Conservation (phyloP, 2,797 vertebrate species). For the Paratrypauchen microcephalus region DNA sequence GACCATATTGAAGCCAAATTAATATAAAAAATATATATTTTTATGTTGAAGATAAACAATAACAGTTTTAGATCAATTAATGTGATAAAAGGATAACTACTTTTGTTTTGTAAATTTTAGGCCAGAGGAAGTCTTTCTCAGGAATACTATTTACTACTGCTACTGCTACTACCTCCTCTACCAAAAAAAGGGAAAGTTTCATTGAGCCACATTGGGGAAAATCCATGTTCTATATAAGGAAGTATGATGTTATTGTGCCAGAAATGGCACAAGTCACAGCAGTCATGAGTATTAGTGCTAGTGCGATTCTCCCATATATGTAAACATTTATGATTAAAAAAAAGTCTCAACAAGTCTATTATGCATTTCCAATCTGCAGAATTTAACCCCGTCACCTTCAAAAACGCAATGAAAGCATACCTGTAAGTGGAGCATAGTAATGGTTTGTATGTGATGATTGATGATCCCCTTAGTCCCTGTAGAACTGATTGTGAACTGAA, state of each 20-base stretch:
- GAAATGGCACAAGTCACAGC: neutral
- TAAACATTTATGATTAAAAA: neutral
- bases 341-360: conserved; percentile 33
- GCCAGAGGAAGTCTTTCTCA: neutral
- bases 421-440: conserved; percentile 68
- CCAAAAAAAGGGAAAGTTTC: neutral
- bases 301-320: neutral
- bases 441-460: conserved; percentile 51
- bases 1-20: neutral
- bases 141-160: neutral
- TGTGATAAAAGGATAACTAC: neutral
- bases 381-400: conserved; percentile 65
- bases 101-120: neutral
- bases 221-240: neutral
- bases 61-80: neutral
- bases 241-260: neutral
- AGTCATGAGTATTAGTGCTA: neutral
- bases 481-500: conserved; percentile 20
- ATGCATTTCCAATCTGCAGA: conserved; percentile 72
- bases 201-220: neutral
- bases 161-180: neutral
- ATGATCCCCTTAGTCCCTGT: conserved; percentile 58
- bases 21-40: neutral
- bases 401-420: conserved; percentile 48
- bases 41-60: conserved; percentile 6